phyloP scores from a whole-genome alignment of 2,888 invertebrate species.

The Ceratothoa steindachneri region DNA sequence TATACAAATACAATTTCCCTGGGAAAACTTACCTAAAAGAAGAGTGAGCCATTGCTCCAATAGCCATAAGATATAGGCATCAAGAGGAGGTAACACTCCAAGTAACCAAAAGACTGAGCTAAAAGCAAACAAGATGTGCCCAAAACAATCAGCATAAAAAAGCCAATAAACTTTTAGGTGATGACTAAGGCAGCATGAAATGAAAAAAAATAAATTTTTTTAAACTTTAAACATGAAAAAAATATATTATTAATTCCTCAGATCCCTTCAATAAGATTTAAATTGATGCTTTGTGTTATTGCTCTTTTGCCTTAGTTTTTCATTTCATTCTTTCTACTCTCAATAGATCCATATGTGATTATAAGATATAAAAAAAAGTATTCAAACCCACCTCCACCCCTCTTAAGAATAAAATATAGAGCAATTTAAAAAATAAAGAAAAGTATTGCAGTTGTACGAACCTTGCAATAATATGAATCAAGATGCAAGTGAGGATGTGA shows the following conservation, averaged over 20 bases:
- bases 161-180: slow-evolving; percentile 28
- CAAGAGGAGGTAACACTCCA: slow-evolving; percentile 41
- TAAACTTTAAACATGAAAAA: neutral
- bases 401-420: too few species aligned
- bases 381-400: too few species aligned
- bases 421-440: too few species aligned
- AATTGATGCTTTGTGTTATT: too few species aligned
- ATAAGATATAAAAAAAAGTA: too few species aligned
- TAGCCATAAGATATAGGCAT: slow-evolving; percentile 43
- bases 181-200: slow-evolving; percentile 16
- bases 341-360: too few species aligned
- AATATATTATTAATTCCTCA: neutral
- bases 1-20: too few species aligned
- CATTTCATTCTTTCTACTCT: too few species aligned
- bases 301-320: too few species aligned
- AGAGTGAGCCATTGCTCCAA: slow-evolving; percentile 41
- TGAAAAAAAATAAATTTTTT: neutral
- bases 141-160: slow-evolving; percentile 21
- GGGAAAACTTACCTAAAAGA: slow-evolving; percentile 28
- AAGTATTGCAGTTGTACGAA: too few species aligned
- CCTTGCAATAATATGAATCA: slow-evolving; percentile 36
- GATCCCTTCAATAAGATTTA: too few species aligned
- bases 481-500: slow-evolving; percentile 36
- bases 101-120: slow-evolving; percentile 29
- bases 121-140: slow-evolving; percentile 25